A percentile compares a stretch with the other conserved stretches of the same genome.
Evolutionary conservation across 2,888 invertebrate species (phyloP).

Genomic region (Clitarchus hookeri): DNA sequence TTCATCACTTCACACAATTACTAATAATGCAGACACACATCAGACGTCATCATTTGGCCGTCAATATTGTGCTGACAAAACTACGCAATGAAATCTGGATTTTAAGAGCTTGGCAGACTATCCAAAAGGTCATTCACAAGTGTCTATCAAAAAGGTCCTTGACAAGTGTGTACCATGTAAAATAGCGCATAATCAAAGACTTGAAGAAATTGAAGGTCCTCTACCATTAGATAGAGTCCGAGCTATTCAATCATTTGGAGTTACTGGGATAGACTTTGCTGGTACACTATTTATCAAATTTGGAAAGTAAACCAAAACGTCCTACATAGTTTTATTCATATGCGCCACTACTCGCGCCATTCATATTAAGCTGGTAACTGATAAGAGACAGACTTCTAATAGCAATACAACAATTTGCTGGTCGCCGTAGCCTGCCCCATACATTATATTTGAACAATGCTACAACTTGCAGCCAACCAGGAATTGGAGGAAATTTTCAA

Average conservation of each 20-base stretch:
- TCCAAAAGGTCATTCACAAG: too few species aligned
- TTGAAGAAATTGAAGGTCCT: not conserved
- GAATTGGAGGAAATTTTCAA: not conserved
- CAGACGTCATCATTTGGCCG: too few species aligned
- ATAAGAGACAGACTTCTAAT: not conserved
- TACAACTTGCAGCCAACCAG: not conserved
- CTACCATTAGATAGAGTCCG: not conserved
- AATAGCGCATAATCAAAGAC: not conserved
- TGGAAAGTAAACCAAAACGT: not conserved
- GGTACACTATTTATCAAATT: slow-evolving; percentile 22
- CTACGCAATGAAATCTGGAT: slow-evolving; percentile 27
- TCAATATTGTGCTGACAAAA: too few species aligned
- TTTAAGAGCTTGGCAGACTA: not conserved
- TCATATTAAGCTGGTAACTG: not conserved
- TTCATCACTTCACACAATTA: too few species aligned
- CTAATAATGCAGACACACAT: too few species aligned
- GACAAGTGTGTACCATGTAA: slow-evolving; percentile 1
- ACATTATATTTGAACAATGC: not conserved
- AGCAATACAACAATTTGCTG: not conserved
- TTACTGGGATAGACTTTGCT: not conserved
- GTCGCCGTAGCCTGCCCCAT: not conserved
- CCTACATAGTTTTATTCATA: too few species aligned
- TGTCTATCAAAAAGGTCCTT: not conserved
- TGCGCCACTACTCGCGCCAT: not conserved
- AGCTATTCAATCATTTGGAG: not conserved